A percentile compares a stretch with the other conserved stretches of the same genome.
Conservation (phyloP, 1,140 invertebrate species). For the Magallana ariakensis region DNA sequence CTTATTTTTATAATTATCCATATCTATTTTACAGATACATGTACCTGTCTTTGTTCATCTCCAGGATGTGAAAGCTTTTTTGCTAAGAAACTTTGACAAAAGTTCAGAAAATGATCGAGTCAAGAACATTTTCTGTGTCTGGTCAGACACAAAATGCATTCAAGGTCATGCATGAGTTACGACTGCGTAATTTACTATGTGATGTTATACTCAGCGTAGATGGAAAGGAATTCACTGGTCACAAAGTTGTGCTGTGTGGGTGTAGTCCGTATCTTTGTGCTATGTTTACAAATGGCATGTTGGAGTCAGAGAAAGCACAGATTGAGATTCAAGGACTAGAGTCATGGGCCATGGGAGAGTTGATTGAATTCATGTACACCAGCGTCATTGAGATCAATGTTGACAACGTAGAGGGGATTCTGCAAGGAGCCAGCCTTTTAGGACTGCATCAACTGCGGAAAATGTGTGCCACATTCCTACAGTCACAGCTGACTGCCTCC, state of each 20-base stretch:
- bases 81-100: no score
- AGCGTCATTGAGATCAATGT: slow-evolving; percentile 83
- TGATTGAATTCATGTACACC: slow-evolving; percentile 95
- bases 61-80: background rate
- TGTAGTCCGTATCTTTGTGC: slow-evolving; percentile 77
- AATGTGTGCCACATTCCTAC: slow-evolving; percentile 74
- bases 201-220: slow-evolving; percentile 89
- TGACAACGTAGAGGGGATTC: slow-evolving; percentile 93
- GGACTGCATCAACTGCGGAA: slow-evolving; percentile 76
- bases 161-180: slow-evolving; percentile 84
- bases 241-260: slow-evolving; percentile 76
- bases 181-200: slow-evolving; percentile 87
- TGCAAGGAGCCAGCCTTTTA: slow-evolving; percentile 81
- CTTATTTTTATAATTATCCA: no score
- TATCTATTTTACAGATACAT: background rate
- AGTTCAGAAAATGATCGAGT: slow-evolving; percentile 71
- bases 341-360: slow-evolving; percentile 86
- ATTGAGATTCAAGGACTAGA: slow-evolving; percentile 91
- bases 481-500: slow-evolving; percentile 74
- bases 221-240: slow-evolving; percentile 82
- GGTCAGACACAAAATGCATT: slow-evolving; percentile 72
- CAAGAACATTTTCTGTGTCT: slow-evolving; percentile 71
- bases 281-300: slow-evolving; percentile 79
- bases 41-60: background rate
- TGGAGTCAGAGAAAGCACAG: slow-evolving; percentile 82